Base-by-base conservation (phyloP, 2,888 invertebrate species). In the Scaptodrosophila latifasciaeformis region DNA sequence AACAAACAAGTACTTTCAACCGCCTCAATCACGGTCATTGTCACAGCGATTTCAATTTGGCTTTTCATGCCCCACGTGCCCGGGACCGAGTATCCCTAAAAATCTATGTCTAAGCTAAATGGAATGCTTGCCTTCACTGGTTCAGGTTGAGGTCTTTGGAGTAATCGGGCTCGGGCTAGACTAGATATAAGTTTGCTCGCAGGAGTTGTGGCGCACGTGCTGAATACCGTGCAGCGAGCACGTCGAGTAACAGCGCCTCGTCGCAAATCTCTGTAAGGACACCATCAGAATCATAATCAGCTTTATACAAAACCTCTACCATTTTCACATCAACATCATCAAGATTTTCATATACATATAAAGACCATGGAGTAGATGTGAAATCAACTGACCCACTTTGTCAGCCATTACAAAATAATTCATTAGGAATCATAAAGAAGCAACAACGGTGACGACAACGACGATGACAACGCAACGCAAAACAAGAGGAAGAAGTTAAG, bases 181-280 rank as follows among this genome's bases (percentile, higher is more conserved):
- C 91, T 93, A 93, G 89, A 93, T 93, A 89, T 91, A 93, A 84
- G 93, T 93, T 88, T 93, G 93, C 89, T 93, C 93, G 88, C 93
- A 92, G 87, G 93, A 93, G 87, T 93, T 93, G 87, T 93, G 92
- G 82, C 93, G 90, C 87, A 91, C 88, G 86, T 90, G 89, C 83
- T 91, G 91, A 80, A 90, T 90, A 84, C 91, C 91, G 86, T 89
- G 90, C 82, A 93, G 89, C 86, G 92, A 92, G 86, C 92, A 92
- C 85, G 93, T 92, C 77, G 93, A 93, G 88, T 93, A 93, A 90
- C 93, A 93, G 76, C 92, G 91, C 82, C 90, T 88, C 75, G 93
- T 92, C 82, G 92, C 91, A 87, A 92, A 92, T 90, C 90, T 90
- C 91, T 93, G 93, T 63, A 75, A 80, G 42, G 62, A 80, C 68